Base-by-base conservation (phyloP, 2,888 invertebrate species). In the Epinotia nisella region DNA sequence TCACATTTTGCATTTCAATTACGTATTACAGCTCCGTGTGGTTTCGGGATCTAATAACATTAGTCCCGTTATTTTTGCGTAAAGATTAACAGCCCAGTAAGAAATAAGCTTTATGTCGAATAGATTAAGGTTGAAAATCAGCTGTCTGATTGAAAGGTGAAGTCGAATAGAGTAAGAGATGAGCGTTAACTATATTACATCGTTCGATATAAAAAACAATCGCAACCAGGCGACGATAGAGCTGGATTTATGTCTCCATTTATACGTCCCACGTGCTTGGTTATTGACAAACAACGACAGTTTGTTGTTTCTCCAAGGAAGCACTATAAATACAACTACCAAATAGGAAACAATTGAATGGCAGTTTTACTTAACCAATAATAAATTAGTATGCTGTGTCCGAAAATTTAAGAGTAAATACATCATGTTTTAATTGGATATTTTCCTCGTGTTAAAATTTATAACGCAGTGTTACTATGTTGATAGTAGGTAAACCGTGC, bases 141-240 rank as follows among this genome's bases (percentile, higher is more conserved):
- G 17, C n/a, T n/a, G n/a, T n/a, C n/a, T n/a, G n/a, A n/a, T n/a
- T n/a, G n/a, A n/a, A n/a, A n/a, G n/a, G n/a, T n/a, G n/a, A n/a
- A n/a, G n/a, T n/a, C n/a, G n/a, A n/a, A n/a, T n/a, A n/a, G n/a
- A n/a, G n/a, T n/a, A n/a, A 49, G n/a, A 49, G n/a, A n/a, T 7
- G n/a, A 5, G n/a, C 49, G 4, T 15, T 21, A 45, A 21, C 10
- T 61, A n/a, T 45, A 61, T 61, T 17, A 39, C 1, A 45, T 45
- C 56, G 11, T 24, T 45, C 17, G 17, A 29, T 58, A 45, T 67
- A 59, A 58, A n/a, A 67, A 67, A 58, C 58, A 67, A 67, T 59
- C 17, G 49, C 58, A 49, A 15, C 58, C 45, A 29, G 49, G 29
- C 19, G 24, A 56, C 58, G 49, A 62, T 41, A 56, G 45, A 58